phyloP scores from a whole-genome alignment of 2,797 vertebrate genomes.

The Pseudochromis fuscus region DNA sequence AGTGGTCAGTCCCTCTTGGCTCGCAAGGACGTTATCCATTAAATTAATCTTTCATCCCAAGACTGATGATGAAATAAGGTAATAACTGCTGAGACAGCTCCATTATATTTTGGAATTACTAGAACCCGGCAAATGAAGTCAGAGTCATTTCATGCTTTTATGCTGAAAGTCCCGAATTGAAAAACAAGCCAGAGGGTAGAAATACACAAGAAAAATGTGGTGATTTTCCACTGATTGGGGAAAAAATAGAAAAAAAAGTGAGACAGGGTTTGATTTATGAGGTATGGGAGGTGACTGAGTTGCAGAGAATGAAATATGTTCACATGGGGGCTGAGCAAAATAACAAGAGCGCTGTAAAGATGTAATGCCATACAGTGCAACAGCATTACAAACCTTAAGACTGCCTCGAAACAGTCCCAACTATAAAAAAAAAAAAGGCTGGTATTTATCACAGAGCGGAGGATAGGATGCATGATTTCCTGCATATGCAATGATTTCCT shows the following conservation, averaged over 20 bases:
- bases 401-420: conserved; percentile 3
- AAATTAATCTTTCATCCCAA: conserved; percentile 44
- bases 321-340: background rate
- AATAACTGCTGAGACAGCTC: conserved; percentile 34
- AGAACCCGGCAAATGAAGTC: conserved; percentile 30
- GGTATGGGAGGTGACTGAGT: conserved; percentile 7
- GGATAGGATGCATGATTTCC: background rate
- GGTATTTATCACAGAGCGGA: background rate
- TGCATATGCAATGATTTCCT: conserved; percentile 5
- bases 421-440: background rate
- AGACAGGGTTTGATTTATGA: conserved; percentile 27
- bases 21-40: conserved; percentile 35
- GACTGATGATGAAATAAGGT: conserved; percentile 44
- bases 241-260: conserved; percentile 15
- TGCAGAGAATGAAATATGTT: conserved; percentile 2
- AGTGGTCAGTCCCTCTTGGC: conserved; percentile 26
- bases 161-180: conserved; percentile 21
- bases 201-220: background rate
- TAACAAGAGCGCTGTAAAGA: background rate
- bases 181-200: conserved; percentile 21
- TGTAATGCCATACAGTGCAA: background rate
- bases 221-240: conserved; percentile 14
- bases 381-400: background rate
- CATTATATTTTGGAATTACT: conserved; percentile 25
- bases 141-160: conserved; percentile 19